phyloP scores from a whole-genome alignment of 1,140 invertebrate species.

The Drosophila guanche region DNA sequence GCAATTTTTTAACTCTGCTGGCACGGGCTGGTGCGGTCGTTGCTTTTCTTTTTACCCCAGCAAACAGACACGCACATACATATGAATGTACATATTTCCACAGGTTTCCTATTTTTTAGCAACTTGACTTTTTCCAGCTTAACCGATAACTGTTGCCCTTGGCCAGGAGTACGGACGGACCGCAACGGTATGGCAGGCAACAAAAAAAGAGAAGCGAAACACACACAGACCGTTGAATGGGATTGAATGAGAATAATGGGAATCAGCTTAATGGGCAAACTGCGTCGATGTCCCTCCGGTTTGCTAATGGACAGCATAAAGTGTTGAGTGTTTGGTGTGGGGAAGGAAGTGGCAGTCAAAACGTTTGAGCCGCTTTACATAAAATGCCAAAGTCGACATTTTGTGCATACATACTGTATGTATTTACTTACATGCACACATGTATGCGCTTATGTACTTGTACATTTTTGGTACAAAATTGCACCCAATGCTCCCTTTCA shows the following conservation, averaged over 20 bases:
- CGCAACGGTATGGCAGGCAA: too few species aligned
- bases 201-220: too few species aligned
- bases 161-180: too few species aligned
- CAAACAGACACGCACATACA: constrained; percentile 6
- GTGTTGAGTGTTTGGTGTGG: constrained; percentile 8
- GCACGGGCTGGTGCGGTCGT: background rate
- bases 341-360: too few species aligned
- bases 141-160: too few species aligned
- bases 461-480: too few species aligned
- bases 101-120: constrained; percentile 10
- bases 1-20: constrained; percentile 53
- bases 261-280: constrained; percentile 48
- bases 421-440: too few species aligned
- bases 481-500: too few species aligned
- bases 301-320: constrained; percentile 50
- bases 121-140: constrained; percentile 1
- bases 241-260: constrained; percentile 57
- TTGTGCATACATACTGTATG: too few species aligned
- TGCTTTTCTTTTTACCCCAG: constrained; percentile 10
- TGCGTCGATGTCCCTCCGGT: constrained; percentile 13
- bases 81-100: constrained; percentile 2
- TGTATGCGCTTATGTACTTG: too few species aligned
- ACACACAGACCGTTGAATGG: constrained; percentile 8
- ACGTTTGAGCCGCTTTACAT: too few species aligned
- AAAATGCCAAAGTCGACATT: too few species aligned